Evolutionary conservation across 2,113 vertebrate genomes (phyloP).

Genomic region (Talpa occidentalis): DNA sequence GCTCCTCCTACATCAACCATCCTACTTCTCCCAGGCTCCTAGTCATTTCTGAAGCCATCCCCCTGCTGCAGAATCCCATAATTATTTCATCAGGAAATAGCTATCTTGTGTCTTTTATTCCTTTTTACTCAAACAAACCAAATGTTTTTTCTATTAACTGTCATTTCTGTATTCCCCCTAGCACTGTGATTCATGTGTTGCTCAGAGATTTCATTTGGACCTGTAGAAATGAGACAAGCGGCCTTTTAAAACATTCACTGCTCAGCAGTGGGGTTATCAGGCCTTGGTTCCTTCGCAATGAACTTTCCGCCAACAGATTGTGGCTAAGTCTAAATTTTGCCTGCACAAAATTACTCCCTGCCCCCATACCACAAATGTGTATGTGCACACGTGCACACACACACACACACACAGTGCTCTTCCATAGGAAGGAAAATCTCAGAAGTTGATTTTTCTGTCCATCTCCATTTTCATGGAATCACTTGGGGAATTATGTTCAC

Average conservation of each 20-base stretch:
- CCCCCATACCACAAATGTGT: too few species aligned
- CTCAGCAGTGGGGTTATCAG: neutral
- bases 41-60: neutral
- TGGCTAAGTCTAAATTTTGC: neutral
- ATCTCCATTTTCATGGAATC: neutral
- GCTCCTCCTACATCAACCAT: neutral
- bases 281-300: neutral
- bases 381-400: too few species aligned
- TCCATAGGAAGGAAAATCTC: neutral
- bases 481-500: constrained; percentile 7
- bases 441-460: neutral
- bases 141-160: neutral
- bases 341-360: too few species aligned
- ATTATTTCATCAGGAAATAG: constrained; percentile 1
- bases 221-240: neutral
- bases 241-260: neutral
- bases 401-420: neutral
- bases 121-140: constrained; percentile 31
- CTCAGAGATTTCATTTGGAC: constrained; percentile 46
- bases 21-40: neutral
- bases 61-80: neutral
- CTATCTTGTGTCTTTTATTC: constrained; percentile 43
- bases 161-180: neutral
- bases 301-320: neutral
- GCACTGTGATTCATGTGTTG: neutral